These are phyloP conservation scores for Thumatha senex DNA, from an alignment of 2,888 invertebrate species.

Conservation along the genomic window DNA sequence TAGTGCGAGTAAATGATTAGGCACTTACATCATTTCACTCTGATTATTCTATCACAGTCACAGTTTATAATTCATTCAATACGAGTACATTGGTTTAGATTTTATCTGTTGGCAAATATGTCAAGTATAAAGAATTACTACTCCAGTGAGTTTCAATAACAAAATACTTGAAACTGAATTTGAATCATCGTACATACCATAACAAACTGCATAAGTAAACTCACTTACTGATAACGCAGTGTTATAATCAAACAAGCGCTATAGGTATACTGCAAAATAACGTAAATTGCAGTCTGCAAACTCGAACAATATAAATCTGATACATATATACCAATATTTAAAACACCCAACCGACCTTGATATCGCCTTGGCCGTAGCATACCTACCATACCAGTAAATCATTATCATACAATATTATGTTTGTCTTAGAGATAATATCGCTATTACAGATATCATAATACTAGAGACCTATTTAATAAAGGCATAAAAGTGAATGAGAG, in stretches of 20 bases:
- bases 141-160: not conserved
- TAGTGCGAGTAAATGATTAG: no score
- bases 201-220: not conserved
- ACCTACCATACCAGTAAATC: slow-evolving; percentile 5
- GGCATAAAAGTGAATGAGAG: not conserved
- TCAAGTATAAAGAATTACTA: no score
- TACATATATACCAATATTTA: slow-evolving; percentile 7
- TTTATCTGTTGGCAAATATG: no score
- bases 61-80: no score
- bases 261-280: not conserved
- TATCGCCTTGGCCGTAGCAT: slow-evolving; percentile 15
- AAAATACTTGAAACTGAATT: not conserved
- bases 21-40: no score
- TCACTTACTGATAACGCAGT: not conserved
- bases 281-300: slow-evolving; percentile 6
- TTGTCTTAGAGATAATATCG: slow-evolving; percentile 18
- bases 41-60: no score
- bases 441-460: slow-evolving; percentile 1
- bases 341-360: slow-evolving; percentile 24
- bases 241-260: not conserved
- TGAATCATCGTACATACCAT: not conserved
- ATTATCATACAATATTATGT: slow-evolving; percentile 21
- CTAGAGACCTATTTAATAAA: not conserved
- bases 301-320: slow-evolving; percentile 4
- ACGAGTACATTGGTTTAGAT: no score